These are phyloP conservation scores for Euplagia quadripunctaria DNA, from an alignment of 2,888 invertebrate species.

Conservation along the genomic window DNA sequence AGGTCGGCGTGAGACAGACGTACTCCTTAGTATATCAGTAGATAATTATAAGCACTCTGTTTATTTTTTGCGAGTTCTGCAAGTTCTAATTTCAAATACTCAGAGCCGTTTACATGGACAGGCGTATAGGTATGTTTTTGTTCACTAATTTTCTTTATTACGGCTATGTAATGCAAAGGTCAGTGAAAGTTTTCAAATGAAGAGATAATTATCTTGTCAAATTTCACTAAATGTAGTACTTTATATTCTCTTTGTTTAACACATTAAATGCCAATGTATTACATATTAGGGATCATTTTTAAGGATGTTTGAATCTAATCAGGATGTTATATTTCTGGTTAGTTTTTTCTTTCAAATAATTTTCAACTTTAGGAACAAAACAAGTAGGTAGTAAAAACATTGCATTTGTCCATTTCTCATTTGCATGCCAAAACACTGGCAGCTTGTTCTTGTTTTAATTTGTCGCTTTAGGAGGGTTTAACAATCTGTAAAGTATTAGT, in stretches of 20 bases:
- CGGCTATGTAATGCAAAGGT: not conserved
- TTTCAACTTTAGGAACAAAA: no score
- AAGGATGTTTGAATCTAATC: no score
- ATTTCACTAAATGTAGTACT: not conserved
- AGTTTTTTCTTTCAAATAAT: no score
- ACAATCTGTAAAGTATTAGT: no score
- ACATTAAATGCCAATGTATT: not conserved
- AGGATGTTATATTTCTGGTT: no score
- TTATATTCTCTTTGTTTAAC: no score
- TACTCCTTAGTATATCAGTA: not conserved
- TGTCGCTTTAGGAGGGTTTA: no score
- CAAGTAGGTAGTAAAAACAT: no score
- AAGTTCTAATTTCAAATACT: not conserved
- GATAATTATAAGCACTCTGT: not conserved
- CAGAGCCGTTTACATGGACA: not conserved
- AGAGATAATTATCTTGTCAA: not conserved
- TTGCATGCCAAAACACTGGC: no score
- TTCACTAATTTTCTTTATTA: not conserved
- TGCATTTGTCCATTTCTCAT: no score
- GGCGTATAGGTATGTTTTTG: slow-evolving; percentile 6
- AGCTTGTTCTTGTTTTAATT: no score
- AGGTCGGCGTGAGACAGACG: not conserved
- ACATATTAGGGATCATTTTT: no score
- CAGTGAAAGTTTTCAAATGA: slow-evolving; percentile 1
- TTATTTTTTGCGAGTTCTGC: slow-evolving; percentile 2